A percentile compares a stretch with the other conserved stretches of the same genome.
Evolutionary conservation across 1,140 invertebrate genomes (phyloP).

Genomic region (Trichoplusia ni): DNA sequence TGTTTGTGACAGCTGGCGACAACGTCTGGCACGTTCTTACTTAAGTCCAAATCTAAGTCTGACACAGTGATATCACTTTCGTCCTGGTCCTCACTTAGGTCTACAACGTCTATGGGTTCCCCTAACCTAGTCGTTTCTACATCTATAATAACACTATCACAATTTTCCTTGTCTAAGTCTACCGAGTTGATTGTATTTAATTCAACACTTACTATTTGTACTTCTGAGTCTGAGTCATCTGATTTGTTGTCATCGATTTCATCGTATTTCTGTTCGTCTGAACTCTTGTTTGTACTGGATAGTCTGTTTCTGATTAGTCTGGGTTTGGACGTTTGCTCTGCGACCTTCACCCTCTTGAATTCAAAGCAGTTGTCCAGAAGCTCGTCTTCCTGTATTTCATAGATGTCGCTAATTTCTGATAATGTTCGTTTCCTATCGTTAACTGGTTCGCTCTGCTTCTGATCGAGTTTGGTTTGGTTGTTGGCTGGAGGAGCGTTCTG

Average conservation of each 20-base stretch:
- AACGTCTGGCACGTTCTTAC: constrained; percentile 70
- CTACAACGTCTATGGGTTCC: constrained; percentile 62
- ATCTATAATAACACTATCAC: constrained; percentile 61
- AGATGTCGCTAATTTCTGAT: constrained; percentile 67
- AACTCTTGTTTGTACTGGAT: constrained; percentile 48
- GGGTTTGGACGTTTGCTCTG: constrained; percentile 60
- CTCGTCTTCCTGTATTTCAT: constrained; percentile 66
- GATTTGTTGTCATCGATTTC: constrained; percentile 40
- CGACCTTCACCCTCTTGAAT: constrained; percentile 72
- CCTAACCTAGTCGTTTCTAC: constrained; percentile 56
- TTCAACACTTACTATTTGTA: constrained; percentile 66
- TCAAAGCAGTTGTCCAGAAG: constrained; percentile 69
- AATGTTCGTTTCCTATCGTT: constrained; percentile 64
- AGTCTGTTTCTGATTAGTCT: constrained; percentile 64
- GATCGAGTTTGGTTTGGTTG: constrained; percentile 47
- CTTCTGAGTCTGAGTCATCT: constrained; percentile 66
- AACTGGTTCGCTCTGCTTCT: constrained; percentile 43
- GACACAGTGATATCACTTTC: constrained; percentile 55
- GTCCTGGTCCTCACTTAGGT: constrained; percentile 66
- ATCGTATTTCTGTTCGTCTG: constrained; percentile 39
- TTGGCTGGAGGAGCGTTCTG: constrained; percentile 45
- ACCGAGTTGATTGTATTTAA: constrained; percentile 41
- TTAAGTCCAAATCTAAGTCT: constrained; percentile 57
- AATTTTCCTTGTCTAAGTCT: constrained; percentile 39
- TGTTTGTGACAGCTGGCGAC: constrained; percentile 68